Percentiles rank a stretch among this genome's conserved stretches.
phyloP scores from a whole-genome alignment of 2,888 invertebrate species.

The Diogma glabrata region DNA sequence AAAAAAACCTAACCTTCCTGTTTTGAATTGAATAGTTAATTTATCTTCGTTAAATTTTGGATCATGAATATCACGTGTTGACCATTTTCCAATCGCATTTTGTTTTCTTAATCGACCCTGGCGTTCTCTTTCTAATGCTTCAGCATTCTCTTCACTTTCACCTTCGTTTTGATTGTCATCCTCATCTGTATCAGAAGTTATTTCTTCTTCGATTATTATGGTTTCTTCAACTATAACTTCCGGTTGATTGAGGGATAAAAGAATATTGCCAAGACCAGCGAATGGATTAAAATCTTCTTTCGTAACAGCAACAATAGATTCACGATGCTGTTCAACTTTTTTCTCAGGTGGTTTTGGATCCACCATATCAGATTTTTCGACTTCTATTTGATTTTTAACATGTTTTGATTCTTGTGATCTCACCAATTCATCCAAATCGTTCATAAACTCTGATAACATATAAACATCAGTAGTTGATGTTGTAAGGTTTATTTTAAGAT shows the following conservation, averaged over 20 bases:
- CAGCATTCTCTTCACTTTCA: slow-evolving; percentile 9
- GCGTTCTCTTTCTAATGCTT: slow-evolving; percentile 5
- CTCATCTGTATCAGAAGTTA: not conserved
- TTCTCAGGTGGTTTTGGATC: slow-evolving; percentile 17
- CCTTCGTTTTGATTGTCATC: slow-evolving; percentile 12
- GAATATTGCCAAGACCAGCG: no score
- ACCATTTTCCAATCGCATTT: slow-evolving; percentile 44
- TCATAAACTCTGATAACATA: slow-evolving; percentile 22
- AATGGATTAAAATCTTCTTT: slow-evolving; percentile 1
- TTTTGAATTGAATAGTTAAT: slow-evolving; percentile 61
- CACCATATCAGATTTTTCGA: slow-evolving; percentile 25
- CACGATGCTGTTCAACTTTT: not conserved
- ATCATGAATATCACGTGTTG: slow-evolving; percentile 60
- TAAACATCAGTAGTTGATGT: slow-evolving; percentile 15
- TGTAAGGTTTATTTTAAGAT: no score
- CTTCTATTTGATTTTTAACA: slow-evolving; percentile 27
- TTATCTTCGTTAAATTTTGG: slow-evolving; percentile 78
- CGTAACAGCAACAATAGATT: not conserved
- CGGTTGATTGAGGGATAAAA: not conserved
- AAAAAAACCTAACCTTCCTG: slow-evolving; percentile 56
- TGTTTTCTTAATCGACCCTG: slow-evolving; percentile 3
- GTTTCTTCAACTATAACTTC: not conserved
- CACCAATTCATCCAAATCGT: slow-evolving; percentile 32
- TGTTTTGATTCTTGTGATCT: slow-evolving; percentile 27
- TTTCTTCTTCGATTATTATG: slow-evolving; percentile 3